phyloP scores from a whole-genome alignment of 2,113 vertebrate genomes.

The Macaca fascicularis region DNA sequence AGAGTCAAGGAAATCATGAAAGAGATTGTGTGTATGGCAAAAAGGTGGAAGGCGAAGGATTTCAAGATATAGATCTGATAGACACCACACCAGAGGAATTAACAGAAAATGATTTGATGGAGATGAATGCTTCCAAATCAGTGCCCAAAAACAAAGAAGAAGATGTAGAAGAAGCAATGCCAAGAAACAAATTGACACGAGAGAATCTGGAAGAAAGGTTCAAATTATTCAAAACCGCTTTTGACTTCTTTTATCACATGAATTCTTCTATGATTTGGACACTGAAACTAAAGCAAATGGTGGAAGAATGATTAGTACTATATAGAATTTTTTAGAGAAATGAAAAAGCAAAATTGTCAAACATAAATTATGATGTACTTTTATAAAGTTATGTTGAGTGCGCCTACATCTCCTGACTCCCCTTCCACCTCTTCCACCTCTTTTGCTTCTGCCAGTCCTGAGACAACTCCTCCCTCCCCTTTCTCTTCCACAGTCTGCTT shows the following conservation, averaged over 20 bases:
- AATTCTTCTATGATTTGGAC: background rate
- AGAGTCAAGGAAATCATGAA: background rate
- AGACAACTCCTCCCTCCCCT: background rate
- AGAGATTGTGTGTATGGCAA: background rate
- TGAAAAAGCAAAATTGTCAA: background rate
- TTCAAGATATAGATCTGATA: background rate
- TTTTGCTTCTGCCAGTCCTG: background rate
- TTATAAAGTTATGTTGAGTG: background rate
- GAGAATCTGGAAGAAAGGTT: background rate
- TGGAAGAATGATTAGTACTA: background rate
- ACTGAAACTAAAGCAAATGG: background rate
- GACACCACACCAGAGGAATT: background rate
- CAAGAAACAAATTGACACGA: background rate
- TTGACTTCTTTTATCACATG: background rate
- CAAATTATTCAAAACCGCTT: background rate
- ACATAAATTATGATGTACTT: background rate
- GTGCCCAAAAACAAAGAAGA: background rate
- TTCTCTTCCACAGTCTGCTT: background rate
- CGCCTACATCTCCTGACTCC: background rate
- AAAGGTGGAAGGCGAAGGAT: background rate
- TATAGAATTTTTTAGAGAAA: background rate
- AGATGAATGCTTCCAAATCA: background rate
- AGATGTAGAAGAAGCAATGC: background rate
- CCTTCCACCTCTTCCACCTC: background rate
- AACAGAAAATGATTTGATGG: background rate